phyloP scores from a whole-genome alignment of 2,888 invertebrate genomes.

The Philereme transversata region DNA sequence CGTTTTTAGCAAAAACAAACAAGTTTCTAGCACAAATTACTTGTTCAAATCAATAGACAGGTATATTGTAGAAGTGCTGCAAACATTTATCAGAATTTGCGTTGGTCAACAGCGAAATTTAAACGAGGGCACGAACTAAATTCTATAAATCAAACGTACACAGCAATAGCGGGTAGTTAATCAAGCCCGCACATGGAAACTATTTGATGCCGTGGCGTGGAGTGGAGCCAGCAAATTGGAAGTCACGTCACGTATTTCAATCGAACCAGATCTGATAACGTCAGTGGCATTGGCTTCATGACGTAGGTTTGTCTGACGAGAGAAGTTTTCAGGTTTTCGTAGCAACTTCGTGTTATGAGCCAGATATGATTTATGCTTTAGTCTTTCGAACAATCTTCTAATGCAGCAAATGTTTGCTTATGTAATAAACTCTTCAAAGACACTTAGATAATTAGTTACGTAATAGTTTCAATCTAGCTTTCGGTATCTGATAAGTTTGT shows the following conservation, averaged over 20 bases:
- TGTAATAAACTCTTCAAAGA: background rate
- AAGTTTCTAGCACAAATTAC: background rate
- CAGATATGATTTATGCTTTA: background rate
- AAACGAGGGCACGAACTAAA: slow-evolving; percentile 31
- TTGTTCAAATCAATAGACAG: too few relatives aligned
- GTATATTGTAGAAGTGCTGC: slow-evolving; percentile 2
- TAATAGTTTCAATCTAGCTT: too few relatives aligned
- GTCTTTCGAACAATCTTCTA: background rate
- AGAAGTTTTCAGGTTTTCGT: slow-evolving; percentile 12
- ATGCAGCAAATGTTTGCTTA: background rate
- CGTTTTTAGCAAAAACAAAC: background rate
- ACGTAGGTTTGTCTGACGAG: slow-evolving; percentile 37
- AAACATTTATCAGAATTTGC: slow-evolving; percentile 5
- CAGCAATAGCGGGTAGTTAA: slow-evolving; percentile 48
- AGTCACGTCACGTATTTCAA: slow-evolving; percentile 75
- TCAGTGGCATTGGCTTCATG: slow-evolving; percentile 50
- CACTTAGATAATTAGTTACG: too few relatives aligned
- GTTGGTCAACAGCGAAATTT: slow-evolving; percentile 26
- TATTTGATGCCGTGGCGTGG: slow-evolving; percentile 43
- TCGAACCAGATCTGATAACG: slow-evolving; percentile 62
- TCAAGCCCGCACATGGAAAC: slow-evolving; percentile 49
- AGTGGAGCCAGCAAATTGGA: slow-evolving; percentile 47
- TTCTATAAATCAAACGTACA: slow-evolving; percentile 41
- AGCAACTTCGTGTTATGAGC: background rate
- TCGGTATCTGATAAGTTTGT: background rate